Evolutionary conservation across 2,797 vertebrate genomes (phyloP).

Genomic region (Steatocranus sp.): DNA sequence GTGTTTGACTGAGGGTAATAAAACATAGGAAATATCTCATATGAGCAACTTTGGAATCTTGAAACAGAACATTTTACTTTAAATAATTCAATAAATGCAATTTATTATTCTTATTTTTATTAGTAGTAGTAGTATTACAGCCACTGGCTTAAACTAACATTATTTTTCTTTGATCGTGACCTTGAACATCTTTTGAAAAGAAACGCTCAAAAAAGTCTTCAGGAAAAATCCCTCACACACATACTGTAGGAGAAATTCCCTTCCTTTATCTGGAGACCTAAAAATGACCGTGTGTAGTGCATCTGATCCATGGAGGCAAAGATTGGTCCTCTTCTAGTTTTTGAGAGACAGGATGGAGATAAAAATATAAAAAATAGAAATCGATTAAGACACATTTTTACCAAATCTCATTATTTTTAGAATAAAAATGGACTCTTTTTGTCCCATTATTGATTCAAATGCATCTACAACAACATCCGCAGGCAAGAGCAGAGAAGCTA

Average conservation of each 20-base stretch:
- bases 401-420: fast-evolving
- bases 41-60: background rate
- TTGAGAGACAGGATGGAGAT: fast-evolving
- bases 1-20: background rate
- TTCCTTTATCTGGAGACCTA: background rate
- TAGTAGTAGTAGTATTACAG: background rate
- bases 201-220: fast-evolving
- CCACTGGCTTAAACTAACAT: background rate
- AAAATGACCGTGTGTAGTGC: fast-evolving
- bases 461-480: background rate
- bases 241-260: background rate
- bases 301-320: background rate
- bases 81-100: background rate
- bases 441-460: background rate
- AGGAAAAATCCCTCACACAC: background rate
- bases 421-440: background rate
- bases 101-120: background rate
- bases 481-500: background rate
- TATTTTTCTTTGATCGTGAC: background rate
- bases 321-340: background rate
- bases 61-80: background rate
- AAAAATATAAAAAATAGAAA: background rate
- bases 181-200: background rate
- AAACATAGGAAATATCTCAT: fast-evolving
- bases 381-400: fast-evolving